Base-by-base conservation (phyloP, 2,797 vertebrate species). In the Malacoctenus gilli region DNA sequence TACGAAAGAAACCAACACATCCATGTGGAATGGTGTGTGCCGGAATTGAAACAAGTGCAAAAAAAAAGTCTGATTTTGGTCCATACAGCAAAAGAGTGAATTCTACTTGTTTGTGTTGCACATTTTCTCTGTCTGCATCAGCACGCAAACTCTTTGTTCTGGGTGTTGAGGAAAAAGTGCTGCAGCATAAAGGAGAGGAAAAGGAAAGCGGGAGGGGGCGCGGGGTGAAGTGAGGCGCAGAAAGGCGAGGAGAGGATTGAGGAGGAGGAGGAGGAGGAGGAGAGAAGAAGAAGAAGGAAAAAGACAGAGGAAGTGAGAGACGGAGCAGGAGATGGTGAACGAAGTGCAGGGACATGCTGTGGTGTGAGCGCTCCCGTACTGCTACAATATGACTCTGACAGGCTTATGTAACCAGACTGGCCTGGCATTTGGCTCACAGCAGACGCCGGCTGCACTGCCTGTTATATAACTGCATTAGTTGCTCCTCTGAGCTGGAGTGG, bases 401-500 rank as follows among this genome's bases (percentile, higher is more conserved):
- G 84, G 79, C 83, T 92, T 92, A 92, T 86, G 87, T 92, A 92
- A 93, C 78, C 77, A 82, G 77, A 73, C 83, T 77, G 85, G 87
- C 85, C 88, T 89, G 81, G 88, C 88, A 85, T 87, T 89, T 84
- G 75, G 86, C 89, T 88, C 89, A 77, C 85, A 92, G 89, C 88
- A 91, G 90, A 91, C 88, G 71, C 81, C 77, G 83, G 84, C 88
- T 90, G 85, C 86, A 76, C 81, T 83, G 77, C 59, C 84, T 89
- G 84, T 93, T 92, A 91, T 87, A 89, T 92, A 93, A 93, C 89
- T 85, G 88, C 88, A 90, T 91, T 89, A 91, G 85, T 84, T 80
- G 85, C 85, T 88, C 68, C 83, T 88, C 85, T 82, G 87, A 89
- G 84, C 79, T 48, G 62, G 43, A 57, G 9, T 53, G 7, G 81